phyloP scores from a whole-genome alignment of 2,888 invertebrate species.

The Leptodirus hochenwartii region DNA sequence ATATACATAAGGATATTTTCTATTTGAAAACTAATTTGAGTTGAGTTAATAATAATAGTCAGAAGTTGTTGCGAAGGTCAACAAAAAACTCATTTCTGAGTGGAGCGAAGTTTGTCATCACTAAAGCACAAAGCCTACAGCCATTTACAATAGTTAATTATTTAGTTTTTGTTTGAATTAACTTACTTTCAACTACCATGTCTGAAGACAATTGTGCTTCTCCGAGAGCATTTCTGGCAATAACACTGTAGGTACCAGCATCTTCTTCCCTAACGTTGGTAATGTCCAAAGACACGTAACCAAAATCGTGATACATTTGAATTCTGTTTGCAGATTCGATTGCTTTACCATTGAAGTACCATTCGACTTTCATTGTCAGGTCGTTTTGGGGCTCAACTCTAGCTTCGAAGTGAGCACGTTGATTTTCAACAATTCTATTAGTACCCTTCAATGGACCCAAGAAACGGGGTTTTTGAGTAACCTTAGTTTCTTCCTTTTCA shows the following conservation, averaged over 20 bases:
- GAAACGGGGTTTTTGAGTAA: slow-evolving; percentile 71
- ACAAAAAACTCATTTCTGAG: too few relatives aligned
- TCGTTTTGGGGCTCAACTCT: slow-evolving; percentile 92
- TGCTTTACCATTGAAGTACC: slow-evolving; percentile 91
- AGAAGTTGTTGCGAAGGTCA: too few relatives aligned
- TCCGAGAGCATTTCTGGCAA: slow-evolving; percentile 80
- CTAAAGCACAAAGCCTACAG: too few relatives aligned
- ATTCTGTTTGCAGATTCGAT: slow-evolving; percentile 80
- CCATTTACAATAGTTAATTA: too few relatives aligned
- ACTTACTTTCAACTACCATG: slow-evolving; percentile 81
- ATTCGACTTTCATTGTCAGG: slow-evolving; percentile 80
- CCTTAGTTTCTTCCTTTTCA: slow-evolving; percentile 46
- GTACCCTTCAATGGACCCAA: slow-evolving; percentile 79
- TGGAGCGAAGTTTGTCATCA: too few relatives aligned
- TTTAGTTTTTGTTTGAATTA: too few relatives aligned
- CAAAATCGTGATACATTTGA: slow-evolving; percentile 90
- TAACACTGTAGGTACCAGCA: slow-evolving; percentile 81
- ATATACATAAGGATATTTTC: too few relatives aligned
- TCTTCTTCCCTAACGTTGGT: slow-evolving; percentile 83
- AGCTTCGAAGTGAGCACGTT: slow-evolving; percentile 87
- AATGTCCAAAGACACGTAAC: slow-evolving; percentile 91
- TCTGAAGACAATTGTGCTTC: slow-evolving; percentile 68
- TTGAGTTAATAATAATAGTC: too few relatives aligned
- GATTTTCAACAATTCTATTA: slow-evolving; percentile 84
- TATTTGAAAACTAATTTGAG: slow-evolving; percentile 4